These are phyloP conservation scores for Sebastes diploproa DNA, from an alignment of 2,797 vertebrate genomes.

Conservation along the genomic window DNA sequence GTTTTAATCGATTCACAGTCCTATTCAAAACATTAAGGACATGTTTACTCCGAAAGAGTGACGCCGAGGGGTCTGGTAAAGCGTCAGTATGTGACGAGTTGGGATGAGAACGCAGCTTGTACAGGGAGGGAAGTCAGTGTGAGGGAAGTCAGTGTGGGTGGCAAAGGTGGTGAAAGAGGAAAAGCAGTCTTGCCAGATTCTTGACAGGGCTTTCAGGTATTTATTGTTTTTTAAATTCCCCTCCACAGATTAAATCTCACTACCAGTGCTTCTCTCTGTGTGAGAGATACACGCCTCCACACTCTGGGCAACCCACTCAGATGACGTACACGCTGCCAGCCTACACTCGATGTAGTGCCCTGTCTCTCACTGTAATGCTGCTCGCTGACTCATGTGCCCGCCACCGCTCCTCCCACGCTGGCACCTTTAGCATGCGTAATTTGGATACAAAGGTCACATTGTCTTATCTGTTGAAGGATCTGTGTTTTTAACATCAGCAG, in stretches of 20 bases:
- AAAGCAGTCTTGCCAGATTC: constrained; percentile 27
- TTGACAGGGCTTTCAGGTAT: neutral
- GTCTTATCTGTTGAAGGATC: constrained; percentile 41
- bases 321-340: neutral
- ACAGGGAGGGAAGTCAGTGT: neutral
- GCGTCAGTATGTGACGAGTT: too few relatives aligned
- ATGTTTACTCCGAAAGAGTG: too few relatives aligned
- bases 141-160: neutral
- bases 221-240: neutral
- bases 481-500: neutral
- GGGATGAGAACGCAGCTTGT: too few relatives aligned
- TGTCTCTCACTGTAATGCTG: neutral
- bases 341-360: neutral
- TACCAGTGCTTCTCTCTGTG: neutral
- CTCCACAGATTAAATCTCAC: constrained; percentile 10
- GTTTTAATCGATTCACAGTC: too few relatives aligned
- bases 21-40: too few relatives aligned
- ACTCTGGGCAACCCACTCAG: neutral
- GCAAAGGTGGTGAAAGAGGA: constrained; percentile 8
- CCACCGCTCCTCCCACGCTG: constrained; percentile 28
- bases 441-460: constrained; percentile 66
- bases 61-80: too few relatives aligned
- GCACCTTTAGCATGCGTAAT: constrained; percentile 28
- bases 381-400: constrained; percentile 36
- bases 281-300: neutral